A percentile compares a stretch with the other conserved stretches of the same genome.
phyloP scores from a whole-genome alignment of 2,113 vertebrate genomes.

The Australoheros scitulus region DNA sequence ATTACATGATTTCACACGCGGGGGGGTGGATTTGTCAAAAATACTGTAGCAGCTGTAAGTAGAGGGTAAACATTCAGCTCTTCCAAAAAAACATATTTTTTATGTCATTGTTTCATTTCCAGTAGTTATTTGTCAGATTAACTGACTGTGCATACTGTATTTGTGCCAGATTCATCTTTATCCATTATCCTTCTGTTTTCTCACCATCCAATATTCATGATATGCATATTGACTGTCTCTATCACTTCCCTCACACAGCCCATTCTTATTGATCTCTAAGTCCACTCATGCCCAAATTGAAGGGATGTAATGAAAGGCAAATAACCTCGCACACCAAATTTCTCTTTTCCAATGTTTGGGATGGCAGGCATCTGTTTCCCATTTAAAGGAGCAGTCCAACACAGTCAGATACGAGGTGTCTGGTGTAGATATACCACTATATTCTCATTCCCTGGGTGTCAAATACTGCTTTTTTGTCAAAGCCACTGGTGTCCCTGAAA shows the following conservation, averaged over 20 bases:
- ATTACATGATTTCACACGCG: slow-evolving; percentile 19
- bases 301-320: not conserved
- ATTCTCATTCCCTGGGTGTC: not conserved
- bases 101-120: slow-evolving; percentile 12
- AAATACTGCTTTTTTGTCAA: not conserved
- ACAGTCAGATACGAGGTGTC: not conserved
- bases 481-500: not conserved
- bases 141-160: slow-evolving; percentile 16
- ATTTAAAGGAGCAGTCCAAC: not conserved
- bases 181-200: slow-evolving; percentile 37
- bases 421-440: no score
- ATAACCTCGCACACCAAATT: not conserved
- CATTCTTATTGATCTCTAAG: slow-evolving; percentile 10
- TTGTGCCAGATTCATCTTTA: slow-evolving; percentile 25
- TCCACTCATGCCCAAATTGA: not conserved
- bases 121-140: slow-evolving; percentile 33
- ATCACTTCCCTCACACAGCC: slow-evolving; percentile 10
- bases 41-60: not conserved
- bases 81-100: slow-evolving; percentile 25
- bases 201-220: slow-evolving; percentile 51
- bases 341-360: not conserved
- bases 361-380: not conserved
- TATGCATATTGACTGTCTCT: slow-evolving; percentile 47
- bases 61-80: not conserved
- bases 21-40: not conserved